Conservation (phyloP, 30 jellyfish, hydroid and myxozoan species). For the Rhopilema esculentum region DNA sequence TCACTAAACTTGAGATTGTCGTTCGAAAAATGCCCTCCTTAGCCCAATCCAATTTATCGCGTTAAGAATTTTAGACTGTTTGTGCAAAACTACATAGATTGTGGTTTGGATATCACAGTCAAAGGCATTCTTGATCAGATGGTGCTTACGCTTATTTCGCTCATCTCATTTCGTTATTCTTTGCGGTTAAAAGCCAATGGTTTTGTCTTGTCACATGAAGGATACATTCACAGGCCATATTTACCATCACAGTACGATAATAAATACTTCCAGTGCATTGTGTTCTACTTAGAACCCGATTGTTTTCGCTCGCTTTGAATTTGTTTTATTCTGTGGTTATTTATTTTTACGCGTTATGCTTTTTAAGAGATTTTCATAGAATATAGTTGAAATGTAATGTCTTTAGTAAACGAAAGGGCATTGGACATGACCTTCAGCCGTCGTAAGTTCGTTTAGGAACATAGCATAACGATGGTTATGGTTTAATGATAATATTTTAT, state of each 20-base stretch:
- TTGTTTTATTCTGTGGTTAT: background rate
- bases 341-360: background rate
- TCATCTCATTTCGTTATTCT: slow-evolving; percentile 16
- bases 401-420: background rate
- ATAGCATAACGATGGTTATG: background rate
- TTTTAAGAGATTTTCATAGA: too few relatives aligned
- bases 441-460: background rate
- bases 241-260: background rate
- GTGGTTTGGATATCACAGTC: slow-evolving; percentile 39
- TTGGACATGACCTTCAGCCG: background rate
- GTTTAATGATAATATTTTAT: too few relatives aligned
- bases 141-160: background rate
- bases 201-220: background rate
- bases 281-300: background rate
- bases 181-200: slow-evolving; percentile 21
- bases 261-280: background rate
- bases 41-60: slow-evolving; percentile 24
- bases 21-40: background rate
- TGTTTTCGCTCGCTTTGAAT: background rate
- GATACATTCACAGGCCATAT: background rate
- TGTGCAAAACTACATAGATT: slow-evolving; percentile 15
- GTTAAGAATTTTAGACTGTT: slow-evolving; percentile 28
- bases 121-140: background rate
- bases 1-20: background rate
- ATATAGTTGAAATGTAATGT: too few relatives aligned